phyloP scores from a whole-genome alignment of 2,797 vertebrate species.

The Emydoidea blandingii region DNA sequence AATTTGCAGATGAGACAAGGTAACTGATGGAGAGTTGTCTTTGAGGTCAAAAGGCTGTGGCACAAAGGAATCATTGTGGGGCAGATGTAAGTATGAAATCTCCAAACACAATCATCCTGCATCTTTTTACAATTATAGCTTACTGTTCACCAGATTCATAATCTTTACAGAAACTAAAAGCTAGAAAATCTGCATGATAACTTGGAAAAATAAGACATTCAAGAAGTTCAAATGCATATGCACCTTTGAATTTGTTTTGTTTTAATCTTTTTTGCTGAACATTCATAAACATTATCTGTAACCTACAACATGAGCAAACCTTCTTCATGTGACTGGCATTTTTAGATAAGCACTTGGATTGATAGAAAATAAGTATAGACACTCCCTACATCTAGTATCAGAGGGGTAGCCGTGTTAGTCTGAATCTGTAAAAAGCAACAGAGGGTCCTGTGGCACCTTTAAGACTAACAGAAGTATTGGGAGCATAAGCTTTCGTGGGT shows the following conservation, averaged over 20 bases:
- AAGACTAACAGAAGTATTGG: too few species aligned
- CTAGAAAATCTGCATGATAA: too few species aligned
- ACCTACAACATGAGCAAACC: not conserved
- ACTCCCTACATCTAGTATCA: not conserved
- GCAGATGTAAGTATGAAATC: too few species aligned
- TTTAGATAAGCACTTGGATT: not conserved
- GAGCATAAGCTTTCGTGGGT: too few species aligned
- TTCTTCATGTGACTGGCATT: not conserved
- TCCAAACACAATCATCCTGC: not conserved
- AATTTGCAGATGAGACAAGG: constrained; percentile 26
- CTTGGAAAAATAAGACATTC: not conserved
- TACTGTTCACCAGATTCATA: not conserved
- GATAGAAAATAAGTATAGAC: not conserved
- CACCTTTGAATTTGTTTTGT: not conserved
- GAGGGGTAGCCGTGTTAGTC: too few species aligned
- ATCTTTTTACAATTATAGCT: not conserved
- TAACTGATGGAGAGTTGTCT: constrained; percentile 15
- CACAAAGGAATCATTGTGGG: not conserved
- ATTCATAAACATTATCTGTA: not conserved
- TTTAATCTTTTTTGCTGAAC: not conserved
- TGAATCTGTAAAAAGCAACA: too few species aligned
- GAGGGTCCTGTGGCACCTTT: too few species aligned
- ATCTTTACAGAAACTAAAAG: not conserved
- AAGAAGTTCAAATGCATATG: not conserved
- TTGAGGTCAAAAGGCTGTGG: constrained; percentile 38